A percentile compares a stretch with the other conserved stretches of the same genome.
Evolutionary conservation across 2,113 vertebrate genomes (phyloP).

Genomic region (Barnardius zonarius): DNA sequence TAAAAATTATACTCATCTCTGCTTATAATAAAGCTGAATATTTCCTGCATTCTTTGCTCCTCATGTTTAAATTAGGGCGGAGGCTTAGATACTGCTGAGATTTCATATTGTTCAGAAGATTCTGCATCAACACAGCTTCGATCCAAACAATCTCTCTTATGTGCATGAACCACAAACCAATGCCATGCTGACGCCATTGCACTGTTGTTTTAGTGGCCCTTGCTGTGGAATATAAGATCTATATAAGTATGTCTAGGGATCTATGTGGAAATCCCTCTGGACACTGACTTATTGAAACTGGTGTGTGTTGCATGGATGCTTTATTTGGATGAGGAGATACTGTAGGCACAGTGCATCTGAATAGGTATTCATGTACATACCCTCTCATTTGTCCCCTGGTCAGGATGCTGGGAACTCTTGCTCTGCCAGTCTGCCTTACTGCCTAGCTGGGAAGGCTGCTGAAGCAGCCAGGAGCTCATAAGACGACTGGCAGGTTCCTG

Average conservation of each 20-base stretch:
- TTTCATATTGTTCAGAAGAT: background rate
- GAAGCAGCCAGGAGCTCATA: background rate
- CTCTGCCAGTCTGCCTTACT: background rate
- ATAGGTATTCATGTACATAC: background rate
- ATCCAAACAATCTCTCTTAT: background rate
- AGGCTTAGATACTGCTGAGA: background rate
- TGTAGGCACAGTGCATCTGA: background rate
- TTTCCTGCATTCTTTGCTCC: background rate
- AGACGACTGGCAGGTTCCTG: background rate
- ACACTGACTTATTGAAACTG: background rate
- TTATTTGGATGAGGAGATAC: background rate
- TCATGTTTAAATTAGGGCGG: background rate
- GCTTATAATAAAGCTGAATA: background rate
- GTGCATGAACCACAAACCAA: background rate
- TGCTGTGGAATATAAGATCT: background rate
- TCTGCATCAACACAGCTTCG: background rate
- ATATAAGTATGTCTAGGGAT: background rate
- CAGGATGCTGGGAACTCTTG: background rate
- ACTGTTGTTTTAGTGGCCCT: background rate
- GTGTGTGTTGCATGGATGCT: background rate
- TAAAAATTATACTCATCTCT: background rate
- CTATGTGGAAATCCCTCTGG: background rate
- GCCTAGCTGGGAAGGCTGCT: rapidly evolving
- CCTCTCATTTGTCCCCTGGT: no score
- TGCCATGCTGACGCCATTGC: background rate